Base-by-base conservation (phyloP, 2,888 invertebrate genomes). In the Tenthredo scrophulariae region DNA sequence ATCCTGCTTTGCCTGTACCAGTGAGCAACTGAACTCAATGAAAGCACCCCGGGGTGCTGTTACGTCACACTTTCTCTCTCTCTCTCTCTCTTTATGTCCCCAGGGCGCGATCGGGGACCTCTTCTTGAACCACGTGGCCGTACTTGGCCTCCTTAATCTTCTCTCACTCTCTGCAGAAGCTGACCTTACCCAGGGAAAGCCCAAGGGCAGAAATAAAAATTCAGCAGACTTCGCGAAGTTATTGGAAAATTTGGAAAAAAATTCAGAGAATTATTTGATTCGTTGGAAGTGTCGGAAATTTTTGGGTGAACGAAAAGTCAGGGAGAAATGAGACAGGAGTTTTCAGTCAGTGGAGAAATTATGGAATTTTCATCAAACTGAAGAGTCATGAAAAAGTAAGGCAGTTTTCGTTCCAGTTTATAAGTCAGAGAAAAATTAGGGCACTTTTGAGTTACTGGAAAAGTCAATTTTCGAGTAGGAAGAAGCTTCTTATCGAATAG, bases 91-190 rank as follows among this genome's bases (percentile, higher is more conserved):
- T 80, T 62, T 62, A 62, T 62, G 33, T 50, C 77, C 46, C 74
- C 74, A 46, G 54, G 77, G 33, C 77, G 54, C 77, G 29, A 46
- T 58, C 43, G 43, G 22, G 74, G 43, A 33, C 62, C 37, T 80
- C 40, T 22, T 62, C 62, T 80, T 37, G 33, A 77, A 77, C 77
- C 77, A 77, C 77, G 77, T 50, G 77, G 77, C 54, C 15, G 22
- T 83, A 84, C 84, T 50, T 84, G 65, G 79, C 67, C 72, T 29
- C 77, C 13, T 85, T 82, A 84, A 85, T 85, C 80, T 46, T 79
- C 62, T 13, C 85, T 70, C 67, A 54, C 77, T 33, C 22, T 74
- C 40, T 29, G 6, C 40, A 77, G 33, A 33, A 40, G 50, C 77
- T 50, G 54, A 77, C 77, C 77, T 77, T 29, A 54, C 50, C 18